Base-by-base conservation (phyloP, 2,888 invertebrate genomes). In the Eilema caniola region DNA sequence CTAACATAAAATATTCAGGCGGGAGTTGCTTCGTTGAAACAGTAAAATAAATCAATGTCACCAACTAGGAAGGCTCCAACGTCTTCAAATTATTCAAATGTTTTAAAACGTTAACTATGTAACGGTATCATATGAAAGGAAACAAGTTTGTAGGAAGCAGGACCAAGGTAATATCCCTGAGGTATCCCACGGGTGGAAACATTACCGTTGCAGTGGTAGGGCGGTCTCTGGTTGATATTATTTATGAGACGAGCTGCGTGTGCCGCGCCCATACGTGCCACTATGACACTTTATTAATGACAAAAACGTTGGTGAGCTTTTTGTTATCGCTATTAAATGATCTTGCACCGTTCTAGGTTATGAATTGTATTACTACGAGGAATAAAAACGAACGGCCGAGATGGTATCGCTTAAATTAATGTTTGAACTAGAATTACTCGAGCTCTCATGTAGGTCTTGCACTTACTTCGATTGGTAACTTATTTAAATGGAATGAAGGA, bases 261-360 rank as follows among this genome's bases (percentile, higher is more conserved):
- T 87, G 87, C 88, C 89, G 86, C 91, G 89, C 90, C 91, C 90
- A 89, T 91, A 85, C 88, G 86, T 86, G 88, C 89, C 89, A 86
- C 85, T 84, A 89, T 86, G 91, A 90, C 92, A 92, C 89, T 88
- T 88, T 91, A 91, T 90, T 91, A 90, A 91, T 91, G 90, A 91
- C 87, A 76, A 86, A 84, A 86, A 85, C 82, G 85, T 87, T 88
- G 88, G 86, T 83, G 87, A 85, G 86, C 85, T 86, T 87, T 87
- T 86, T 85, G 87, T 84, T 89, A 88, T 87, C 85, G 81, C 77
- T 84, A 83, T 85, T 85, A 83, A 86, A 86, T 84, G 84, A 86
- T 82, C 82, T 82, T 77, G 75, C 69, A 77, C 70, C 75, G 76
- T 82, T 76, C 79, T 80, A 79, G 79, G 82, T 82, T 82, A 79